Base-by-base conservation (phyloP, 1,140 invertebrate genomes). In the Acyrthosiphon pisum region DNA sequence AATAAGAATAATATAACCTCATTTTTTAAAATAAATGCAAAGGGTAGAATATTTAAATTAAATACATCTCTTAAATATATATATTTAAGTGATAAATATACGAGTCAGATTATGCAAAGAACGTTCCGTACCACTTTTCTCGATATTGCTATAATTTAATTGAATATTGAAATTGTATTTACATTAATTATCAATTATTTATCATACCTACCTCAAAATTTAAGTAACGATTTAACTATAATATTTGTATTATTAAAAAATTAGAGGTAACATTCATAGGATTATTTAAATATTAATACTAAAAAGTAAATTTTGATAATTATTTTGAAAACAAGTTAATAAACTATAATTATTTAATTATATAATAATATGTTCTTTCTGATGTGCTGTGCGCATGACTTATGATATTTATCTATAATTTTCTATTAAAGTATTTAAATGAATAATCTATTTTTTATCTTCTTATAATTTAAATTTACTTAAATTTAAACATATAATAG, bases 21-120 rank as follows among this genome's bases (percentile, higher is more conserved):
- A n/a, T 76, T 76, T 76, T 76, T n/a, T n/a, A n/a, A 76, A n/a
- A 76, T 76, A 76, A 76, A 76, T n/a, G n/a, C n/a, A n/a, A 76
- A 76, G 14, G n/a, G 60, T n/a, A 76, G 30, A n/a, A n/a, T 76
- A n/a, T 68, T 76, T 76, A 76, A 76, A 76, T 35, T 76, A 76
- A 6, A 76, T n/a, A 68, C 18, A n/a, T 4, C 6, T 22, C 9
- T 68, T 68, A 2, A n/a, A 14, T 68, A 14, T 68, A 14, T 60
- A 30, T 9, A 14, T 68, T 4, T 20, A 18, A 1, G 14, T 50
- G 30, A 68, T 2, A 68, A 2, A 30, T 68, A 68, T 14, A 76
- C 4, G 30, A 76, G 18, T n/a, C 11, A 14, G 60, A 11, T n/a
- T 76, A n/a, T 76, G 30, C 30, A 76, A 14, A 68, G 14, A 68